Evolutionary conservation across 2,888 invertebrate genomes (phyloP).

Genomic region (Gari tellinella): DNA sequence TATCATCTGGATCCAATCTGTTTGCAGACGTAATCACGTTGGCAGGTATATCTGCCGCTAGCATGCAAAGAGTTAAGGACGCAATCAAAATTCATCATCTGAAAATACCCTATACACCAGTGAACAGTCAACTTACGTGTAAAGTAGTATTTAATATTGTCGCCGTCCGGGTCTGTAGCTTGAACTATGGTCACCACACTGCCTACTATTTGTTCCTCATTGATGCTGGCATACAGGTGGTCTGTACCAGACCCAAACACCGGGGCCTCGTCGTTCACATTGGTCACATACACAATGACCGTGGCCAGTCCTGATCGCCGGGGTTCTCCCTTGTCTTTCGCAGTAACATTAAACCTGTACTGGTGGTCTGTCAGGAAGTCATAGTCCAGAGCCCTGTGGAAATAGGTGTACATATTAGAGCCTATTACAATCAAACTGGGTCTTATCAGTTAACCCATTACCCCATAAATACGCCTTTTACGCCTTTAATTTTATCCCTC

Average conservation of each 20-base stretch:
- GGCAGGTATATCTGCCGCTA: too few species aligned
- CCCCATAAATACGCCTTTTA: too few species aligned
- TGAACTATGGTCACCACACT: constrained; percentile 98
- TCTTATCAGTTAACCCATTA: too few species aligned
- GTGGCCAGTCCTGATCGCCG: constrained; percentile 96
- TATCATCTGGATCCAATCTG: too few species aligned
- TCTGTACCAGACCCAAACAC: constrained; percentile 69
- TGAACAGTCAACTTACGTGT: constrained; percentile 75
- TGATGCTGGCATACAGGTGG: constrained; percentile 66
- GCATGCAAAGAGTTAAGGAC: too few species aligned
- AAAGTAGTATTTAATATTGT: constrained; percentile 95
- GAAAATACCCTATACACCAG: too few species aligned
- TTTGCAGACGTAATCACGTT: too few species aligned
- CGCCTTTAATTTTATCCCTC: too few species aligned
- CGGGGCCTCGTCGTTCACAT: constrained; percentile 98
- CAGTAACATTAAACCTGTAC: constrained; percentile 94
- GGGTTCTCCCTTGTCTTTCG: constrained; percentile 97
- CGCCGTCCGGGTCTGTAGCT: constrained; percentile 98
- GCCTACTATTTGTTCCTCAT: constrained; percentile 85
- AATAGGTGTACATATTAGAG: neutral
- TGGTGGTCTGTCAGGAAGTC: constrained; percentile 86
- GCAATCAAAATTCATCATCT: too few species aligned
- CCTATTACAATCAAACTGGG: too few species aligned
- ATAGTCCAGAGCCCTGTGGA: constrained; percentile 79
- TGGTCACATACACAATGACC: constrained; percentile 97